phyloP scores from a whole-genome alignment of 2,797 vertebrate genomes.

The Halcyon badia region DNA sequence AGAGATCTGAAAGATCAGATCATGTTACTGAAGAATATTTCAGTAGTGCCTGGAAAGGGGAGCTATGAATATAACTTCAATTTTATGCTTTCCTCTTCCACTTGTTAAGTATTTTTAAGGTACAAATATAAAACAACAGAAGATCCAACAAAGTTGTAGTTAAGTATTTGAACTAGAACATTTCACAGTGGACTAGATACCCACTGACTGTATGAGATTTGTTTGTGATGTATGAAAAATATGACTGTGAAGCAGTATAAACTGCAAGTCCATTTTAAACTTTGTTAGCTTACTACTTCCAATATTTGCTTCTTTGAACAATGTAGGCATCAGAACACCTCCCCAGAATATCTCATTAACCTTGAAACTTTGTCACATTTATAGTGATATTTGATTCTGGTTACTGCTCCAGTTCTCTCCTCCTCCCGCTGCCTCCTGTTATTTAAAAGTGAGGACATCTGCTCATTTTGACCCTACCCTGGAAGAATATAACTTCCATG shows the following conservation, averaged over 20 bases:
- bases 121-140: background rate
- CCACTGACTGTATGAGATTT: background rate
- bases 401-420: background rate
- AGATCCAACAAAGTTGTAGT: background rate
- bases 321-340: background rate
- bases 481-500: conserved; percentile 13
- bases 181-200: background rate
- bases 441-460: background rate
- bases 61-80: background rate
- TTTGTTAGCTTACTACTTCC: background rate
- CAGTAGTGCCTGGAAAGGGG: background rate
- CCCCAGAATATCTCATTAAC: background rate
- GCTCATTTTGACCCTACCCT: background rate
- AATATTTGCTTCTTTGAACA: background rate
- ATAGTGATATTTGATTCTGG: background rate
- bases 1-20: background rate
- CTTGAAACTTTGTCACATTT: background rate
- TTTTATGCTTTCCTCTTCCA: background rate
- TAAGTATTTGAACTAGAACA: background rate
- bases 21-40: background rate
- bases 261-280: background rate
- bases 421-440: background rate
- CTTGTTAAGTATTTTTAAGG: background rate
- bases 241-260: background rate
- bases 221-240: background rate